Conservation (phyloP, 2,888 invertebrate species). For the Sisyra nigra region DNA sequence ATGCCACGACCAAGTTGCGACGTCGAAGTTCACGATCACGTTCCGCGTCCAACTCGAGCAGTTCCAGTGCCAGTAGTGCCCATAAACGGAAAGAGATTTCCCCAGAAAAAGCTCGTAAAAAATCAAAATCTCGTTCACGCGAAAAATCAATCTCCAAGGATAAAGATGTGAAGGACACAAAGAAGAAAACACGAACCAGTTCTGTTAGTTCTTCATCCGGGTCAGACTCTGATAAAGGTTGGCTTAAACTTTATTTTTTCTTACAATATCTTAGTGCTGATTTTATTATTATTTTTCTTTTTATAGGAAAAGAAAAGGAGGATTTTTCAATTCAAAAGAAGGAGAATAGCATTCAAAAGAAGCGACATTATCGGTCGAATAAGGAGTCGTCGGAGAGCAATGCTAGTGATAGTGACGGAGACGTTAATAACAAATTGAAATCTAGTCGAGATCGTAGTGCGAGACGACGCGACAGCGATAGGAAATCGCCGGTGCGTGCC, state of each 20-base stretch:
- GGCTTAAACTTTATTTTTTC: not conserved
- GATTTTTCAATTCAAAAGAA: slow-evolving; percentile 60
- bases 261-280: not conserved
- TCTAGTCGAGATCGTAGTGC: slow-evolving; percentile 19
- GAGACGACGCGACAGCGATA: slow-evolving; percentile 20
- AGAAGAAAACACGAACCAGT: not conserved
- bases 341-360: slow-evolving; percentile 69
- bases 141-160: slow-evolving; percentile 4
- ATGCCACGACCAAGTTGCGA: not conserved
- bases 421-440: slow-evolving; percentile 15
- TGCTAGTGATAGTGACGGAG: slow-evolving; percentile 31
- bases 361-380: slow-evolving; percentile 76
- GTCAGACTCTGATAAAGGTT: slow-evolving; percentile 6
- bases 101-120: not conserved
- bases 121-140: not conserved
- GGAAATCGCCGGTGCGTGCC: slow-evolving; percentile 14
- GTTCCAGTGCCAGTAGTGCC: not conserved
- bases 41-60: slow-evolving; percentile 3
- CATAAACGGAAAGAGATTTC: not conserved
- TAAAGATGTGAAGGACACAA: slow-evolving; percentile 2
- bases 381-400: slow-evolving; percentile 58
- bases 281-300: not conserved
- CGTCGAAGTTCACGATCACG: slow-evolving; percentile 2
- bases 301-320: slow-evolving; percentile 26
- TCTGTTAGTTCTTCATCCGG: slow-evolving; percentile 1